Conservation (phyloP, 2,888 invertebrate genomes). For the Trichopoda pennipes region DNA sequence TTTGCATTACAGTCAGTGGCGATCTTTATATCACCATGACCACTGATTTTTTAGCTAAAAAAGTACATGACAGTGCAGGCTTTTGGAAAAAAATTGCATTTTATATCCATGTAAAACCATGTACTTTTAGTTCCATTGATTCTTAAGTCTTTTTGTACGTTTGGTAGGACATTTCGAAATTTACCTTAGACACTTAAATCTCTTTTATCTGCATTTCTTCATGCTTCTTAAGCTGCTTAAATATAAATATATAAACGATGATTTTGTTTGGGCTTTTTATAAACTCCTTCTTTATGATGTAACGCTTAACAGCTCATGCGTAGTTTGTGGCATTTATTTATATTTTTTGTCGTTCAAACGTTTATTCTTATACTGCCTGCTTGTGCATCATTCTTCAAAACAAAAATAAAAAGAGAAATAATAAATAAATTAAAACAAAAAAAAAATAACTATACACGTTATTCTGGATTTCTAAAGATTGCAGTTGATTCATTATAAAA, state of each 20-base stretch:
- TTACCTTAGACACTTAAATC: background rate
- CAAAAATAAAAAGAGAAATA: conserved; percentile 8
- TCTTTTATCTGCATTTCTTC: conserved; percentile 26
- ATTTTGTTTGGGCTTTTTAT: conserved; percentile 42
- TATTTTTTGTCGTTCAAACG: conserved; percentile 15
- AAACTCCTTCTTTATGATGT: conserved; percentile 56
- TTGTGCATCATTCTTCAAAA: conserved; percentile 22
- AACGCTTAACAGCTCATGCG: conserved; percentile 61
- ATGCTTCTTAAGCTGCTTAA: conserved; percentile 51
- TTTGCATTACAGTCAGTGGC: too few species aligned
- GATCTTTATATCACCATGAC: too few species aligned
- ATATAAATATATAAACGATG: conserved; percentile 48
- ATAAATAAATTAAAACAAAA: conserved; percentile 3
- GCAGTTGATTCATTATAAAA: conserved; percentile 69
- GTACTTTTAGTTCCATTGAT: too few species aligned
- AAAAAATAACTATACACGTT: conserved; percentile 58
- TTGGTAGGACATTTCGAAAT: background rate
- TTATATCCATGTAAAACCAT: too few species aligned
- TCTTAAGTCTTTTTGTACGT: background rate
- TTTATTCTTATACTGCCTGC: conserved; percentile 3
- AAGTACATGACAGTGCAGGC: too few species aligned
- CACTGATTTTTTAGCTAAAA: too few species aligned
- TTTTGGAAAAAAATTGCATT: too few species aligned
- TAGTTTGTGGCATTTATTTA: conserved; percentile 56
- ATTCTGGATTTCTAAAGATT: conserved; percentile 64